Percentiles rank a stretch among this genome's conserved stretches.
Evolutionary conservation across 2,797 vertebrate species (phyloP).

Genomic region (Intellagama lesueurii): DNA sequence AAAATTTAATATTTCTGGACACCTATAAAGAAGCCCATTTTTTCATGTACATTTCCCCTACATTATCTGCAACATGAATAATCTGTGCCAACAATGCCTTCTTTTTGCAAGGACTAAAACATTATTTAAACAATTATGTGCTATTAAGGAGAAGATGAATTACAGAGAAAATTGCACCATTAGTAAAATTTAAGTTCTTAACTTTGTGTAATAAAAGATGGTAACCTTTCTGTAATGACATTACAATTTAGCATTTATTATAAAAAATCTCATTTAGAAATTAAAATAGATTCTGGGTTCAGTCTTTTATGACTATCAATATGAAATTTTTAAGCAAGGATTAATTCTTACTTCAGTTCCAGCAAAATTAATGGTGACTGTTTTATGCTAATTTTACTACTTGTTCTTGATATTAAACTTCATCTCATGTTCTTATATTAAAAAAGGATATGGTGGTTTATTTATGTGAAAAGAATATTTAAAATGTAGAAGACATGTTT

Average conservation of each 20-base stretch:
- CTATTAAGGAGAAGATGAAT: conserved; percentile 76
- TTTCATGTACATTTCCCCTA: conserved; percentile 18
- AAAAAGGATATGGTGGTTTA: conserved; percentile 22
- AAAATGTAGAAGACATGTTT: not conserved
- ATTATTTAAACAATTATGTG: conserved; percentile 74
- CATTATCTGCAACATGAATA: conserved; percentile 45
- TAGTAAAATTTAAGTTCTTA: conserved; percentile 78
- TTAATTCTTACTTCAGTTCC: conserved; percentile 51
- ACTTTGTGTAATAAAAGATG: conserved; percentile 68
- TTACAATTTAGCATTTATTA: conserved; percentile 74
- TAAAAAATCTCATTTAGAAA: conserved; percentile 63
- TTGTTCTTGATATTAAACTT: conserved; percentile 18
- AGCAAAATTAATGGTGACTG: conserved; percentile 56
- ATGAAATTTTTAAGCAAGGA: conserved; percentile 49
- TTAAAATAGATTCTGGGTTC: conserved; percentile 68
- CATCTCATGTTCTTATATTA: not conserved
- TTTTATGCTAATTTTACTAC: conserved; percentile 48
- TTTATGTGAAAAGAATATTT: not conserved
- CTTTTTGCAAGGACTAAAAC: conserved; percentile 61
- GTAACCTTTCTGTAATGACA: conserved; percentile 70
- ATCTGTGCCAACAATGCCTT: conserved; percentile 64
- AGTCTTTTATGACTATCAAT: conserved; percentile 48
- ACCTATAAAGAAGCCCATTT: not conserved
- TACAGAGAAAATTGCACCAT: conserved; percentile 75
- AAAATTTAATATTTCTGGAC: conserved; percentile 39